Evolutionary conservation across 1,140 invertebrate genomes (phyloP).

Genomic region (Muscidifurax raptorellus): DNA sequence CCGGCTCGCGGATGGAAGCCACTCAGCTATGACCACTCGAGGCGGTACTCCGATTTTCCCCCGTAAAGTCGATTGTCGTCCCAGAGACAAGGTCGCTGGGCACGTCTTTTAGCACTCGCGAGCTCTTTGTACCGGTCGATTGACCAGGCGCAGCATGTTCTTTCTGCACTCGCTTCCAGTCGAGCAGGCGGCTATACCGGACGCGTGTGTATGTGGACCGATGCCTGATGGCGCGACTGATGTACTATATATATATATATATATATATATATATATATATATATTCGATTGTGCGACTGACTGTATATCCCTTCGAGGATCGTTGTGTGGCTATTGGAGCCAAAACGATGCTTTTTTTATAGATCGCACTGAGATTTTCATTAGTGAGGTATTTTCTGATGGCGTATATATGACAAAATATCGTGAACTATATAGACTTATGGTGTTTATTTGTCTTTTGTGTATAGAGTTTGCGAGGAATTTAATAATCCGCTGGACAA

Average conservation of each 20-base stretch:
- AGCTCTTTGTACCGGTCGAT: slow-evolving; percentile 67
- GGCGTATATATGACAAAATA: too few species aligned
- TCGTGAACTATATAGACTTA: too few species aligned
- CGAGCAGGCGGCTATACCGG: background rate
- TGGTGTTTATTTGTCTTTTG: too few species aligned
- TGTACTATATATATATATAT: too few species aligned
- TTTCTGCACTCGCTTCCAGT: slow-evolving; percentile 32
- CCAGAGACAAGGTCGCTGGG: slow-evolving; percentile 22
- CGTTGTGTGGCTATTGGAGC: too few species aligned
- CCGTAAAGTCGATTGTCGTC: slow-evolving; percentile 26
- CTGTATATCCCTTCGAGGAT: too few species aligned
- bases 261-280: too few species aligned
- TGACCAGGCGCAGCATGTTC: slow-evolving; percentile 62
- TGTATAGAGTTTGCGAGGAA: background rate
- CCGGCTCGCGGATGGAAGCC: slow-evolving; percentile 2
- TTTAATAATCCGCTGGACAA: background rate
- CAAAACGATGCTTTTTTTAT: too few species aligned
- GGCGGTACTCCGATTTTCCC: background rate
- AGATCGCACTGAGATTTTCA: too few species aligned
- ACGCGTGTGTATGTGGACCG: background rate
- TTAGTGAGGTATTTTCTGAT: too few species aligned
- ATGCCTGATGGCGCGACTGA: background rate
- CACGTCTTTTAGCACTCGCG: slow-evolving; percentile 65
- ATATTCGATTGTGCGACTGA: too few species aligned
- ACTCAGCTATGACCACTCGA: slow-evolving; percentile 31